Evolutionary conservation across 1,140 invertebrate genomes (phyloP).

Genomic region (Arctopsyche grandis): DNA sequence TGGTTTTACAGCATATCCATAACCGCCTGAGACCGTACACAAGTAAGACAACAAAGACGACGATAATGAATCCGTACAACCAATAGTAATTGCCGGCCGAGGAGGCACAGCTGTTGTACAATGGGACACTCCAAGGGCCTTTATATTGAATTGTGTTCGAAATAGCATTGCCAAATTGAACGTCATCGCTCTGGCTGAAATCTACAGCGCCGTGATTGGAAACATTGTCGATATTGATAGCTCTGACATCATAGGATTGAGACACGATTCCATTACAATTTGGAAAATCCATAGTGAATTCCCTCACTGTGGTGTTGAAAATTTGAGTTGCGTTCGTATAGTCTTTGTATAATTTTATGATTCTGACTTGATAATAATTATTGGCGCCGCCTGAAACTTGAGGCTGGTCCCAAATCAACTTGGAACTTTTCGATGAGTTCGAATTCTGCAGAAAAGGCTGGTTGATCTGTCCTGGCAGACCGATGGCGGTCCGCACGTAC

Average conservation of each 20-base stretch:
- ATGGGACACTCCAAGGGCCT: conserved; percentile 63
- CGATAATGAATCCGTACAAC: not conserved
- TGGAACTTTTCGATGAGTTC: conserved; percentile 57
- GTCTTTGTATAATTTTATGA: conserved; percentile 60
- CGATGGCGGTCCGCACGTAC: conserved; percentile 69
- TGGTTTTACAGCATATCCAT: conserved; percentile 57
- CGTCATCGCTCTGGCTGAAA: conserved; percentile 49
- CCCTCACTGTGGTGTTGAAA: conserved; percentile 60
- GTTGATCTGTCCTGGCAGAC: conserved; percentile 66
- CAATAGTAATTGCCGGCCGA: not conserved
- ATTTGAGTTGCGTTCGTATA: conserved; percentile 55
- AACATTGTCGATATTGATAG: conserved; percentile 62
- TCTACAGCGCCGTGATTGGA: conserved; percentile 57
- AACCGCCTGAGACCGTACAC: not conserved
- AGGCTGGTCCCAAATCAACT: conserved; percentile 66
- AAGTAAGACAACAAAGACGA: not conserved
- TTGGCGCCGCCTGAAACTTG: conserved; percentile 65
- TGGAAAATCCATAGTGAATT: conserved; percentile 55
- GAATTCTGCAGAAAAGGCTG: not conserved
- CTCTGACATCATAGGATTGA: conserved; percentile 59
- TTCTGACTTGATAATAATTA: conserved; percentile 67
- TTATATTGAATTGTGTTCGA: conserved; percentile 54
- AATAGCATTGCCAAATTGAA: conserved; percentile 56
- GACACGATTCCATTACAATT: conserved; percentile 59
- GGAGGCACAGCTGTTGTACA: not conserved